Conservation (phyloP, 35 echinoderm and acorn worm genomes). For the Anneissia japonica region DNA sequence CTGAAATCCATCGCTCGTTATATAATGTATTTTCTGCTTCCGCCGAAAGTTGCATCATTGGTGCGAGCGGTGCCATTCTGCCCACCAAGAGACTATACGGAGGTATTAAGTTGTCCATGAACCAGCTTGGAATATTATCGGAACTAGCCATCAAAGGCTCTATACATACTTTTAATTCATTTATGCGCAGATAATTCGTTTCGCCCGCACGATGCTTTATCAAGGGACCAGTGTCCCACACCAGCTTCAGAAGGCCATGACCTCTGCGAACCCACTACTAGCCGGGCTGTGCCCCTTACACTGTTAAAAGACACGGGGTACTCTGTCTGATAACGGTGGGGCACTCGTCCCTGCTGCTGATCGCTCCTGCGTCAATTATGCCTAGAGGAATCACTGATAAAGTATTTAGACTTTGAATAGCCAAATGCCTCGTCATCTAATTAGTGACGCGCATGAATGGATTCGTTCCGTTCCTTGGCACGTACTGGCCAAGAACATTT, state of each 20-base stretch:
- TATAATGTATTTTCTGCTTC: background rate
- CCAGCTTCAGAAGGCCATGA: no score
- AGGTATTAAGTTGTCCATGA: background rate
- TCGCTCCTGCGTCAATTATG: no score
- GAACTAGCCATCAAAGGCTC: background rate
- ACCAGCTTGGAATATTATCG: background rate
- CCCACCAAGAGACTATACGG: background rate
- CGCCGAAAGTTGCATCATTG: background rate
- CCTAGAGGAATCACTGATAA: no score
- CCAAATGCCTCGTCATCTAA: slow-evolving; percentile 84
- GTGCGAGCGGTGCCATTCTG: background rate
- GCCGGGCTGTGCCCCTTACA: no score
- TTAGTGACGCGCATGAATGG: slow-evolving; percentile 67
- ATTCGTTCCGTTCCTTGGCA: no score
- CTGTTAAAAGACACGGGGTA: no score
- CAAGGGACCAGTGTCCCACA: no score
- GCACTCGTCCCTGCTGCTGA: no score
- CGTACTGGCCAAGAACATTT: no score
- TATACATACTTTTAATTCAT: background rate
- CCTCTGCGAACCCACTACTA: no score
- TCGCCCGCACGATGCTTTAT: no score
- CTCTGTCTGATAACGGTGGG: no score
- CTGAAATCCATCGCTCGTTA: background rate
- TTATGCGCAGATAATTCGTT: background rate
- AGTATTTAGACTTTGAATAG: slow-evolving; percentile 13